These are phyloP conservation scores for Corythornis cristatus DNA, from an alignment of 2,113 vertebrate genomes.

Conservation along the genomic window DNA sequence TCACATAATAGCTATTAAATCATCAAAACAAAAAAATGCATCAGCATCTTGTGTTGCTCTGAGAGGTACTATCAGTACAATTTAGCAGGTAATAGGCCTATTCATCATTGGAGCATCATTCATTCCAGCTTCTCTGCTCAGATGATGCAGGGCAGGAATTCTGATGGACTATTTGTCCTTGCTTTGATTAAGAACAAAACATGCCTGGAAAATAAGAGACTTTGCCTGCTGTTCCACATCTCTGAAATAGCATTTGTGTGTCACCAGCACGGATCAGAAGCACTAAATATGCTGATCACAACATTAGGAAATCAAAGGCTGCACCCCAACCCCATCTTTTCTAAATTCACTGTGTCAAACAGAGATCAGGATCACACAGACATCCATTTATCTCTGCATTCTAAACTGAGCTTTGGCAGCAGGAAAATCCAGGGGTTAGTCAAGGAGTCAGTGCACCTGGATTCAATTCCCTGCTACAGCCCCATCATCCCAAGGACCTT, in stretches of 20 bases:
- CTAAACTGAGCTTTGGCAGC: background rate
- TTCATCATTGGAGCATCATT: constrained; percentile 38
- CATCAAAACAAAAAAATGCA: constrained; percentile 5
- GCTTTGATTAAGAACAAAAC: constrained; percentile 41
- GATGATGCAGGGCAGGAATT: constrained; percentile 20
- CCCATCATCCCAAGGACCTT: background rate
- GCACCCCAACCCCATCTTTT: background rate
- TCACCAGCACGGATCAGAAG: background rate
- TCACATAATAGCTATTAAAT: constrained; percentile 2
- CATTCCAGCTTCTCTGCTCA: constrained; percentile 26
- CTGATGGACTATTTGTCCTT: constrained; percentile 41
- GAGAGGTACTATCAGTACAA: constrained; percentile 25
- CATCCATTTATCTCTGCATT: background rate
- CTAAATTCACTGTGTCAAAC: background rate
- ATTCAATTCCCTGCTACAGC: background rate
- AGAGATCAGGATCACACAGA: background rate
- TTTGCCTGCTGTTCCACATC: background rate
- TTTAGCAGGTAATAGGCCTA: constrained; percentile 55
- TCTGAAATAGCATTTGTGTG: background rate
- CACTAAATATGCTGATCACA: constrained; percentile 9
- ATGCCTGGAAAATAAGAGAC: constrained; percentile 27
- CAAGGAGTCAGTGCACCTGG: fast-evolving
- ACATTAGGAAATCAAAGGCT: background rate
- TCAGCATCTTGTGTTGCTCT: constrained; percentile 11
- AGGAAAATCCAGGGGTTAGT: background rate